Evolutionary conservation across 2,888 invertebrate genomes (phyloP).

Genomic region (Timema cristinae): DNA sequence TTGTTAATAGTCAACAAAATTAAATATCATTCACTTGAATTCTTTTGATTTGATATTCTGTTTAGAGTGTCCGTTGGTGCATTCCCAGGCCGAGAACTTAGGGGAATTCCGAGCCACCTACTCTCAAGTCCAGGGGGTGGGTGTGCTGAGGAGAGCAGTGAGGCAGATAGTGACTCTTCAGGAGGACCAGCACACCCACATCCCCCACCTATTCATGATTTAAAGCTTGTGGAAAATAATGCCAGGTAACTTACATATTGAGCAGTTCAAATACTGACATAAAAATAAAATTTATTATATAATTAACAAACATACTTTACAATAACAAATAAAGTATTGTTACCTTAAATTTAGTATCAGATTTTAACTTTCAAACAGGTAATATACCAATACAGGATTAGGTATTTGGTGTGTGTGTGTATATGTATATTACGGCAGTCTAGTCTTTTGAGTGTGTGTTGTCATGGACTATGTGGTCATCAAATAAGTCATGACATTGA

Average conservation of each 20-base stretch:
- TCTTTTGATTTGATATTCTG: no score
- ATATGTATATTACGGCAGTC: no score
- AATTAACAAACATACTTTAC: no score
- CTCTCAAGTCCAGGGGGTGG: constrained; percentile 31
- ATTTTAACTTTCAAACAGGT: background rate
- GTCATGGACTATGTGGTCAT: no score
- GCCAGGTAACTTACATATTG: constrained; percentile 33
- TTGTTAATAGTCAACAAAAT: background rate
- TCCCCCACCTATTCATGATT: constrained; percentile 32
- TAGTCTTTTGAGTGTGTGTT: no score
- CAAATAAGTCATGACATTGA: no score
- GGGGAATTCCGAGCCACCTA: constrained; percentile 37
- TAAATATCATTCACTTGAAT: background rate
- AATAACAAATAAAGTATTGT: background rate
- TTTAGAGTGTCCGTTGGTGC: constrained; percentile 1
- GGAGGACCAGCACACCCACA: constrained; percentile 31
- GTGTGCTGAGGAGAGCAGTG: constrained; percentile 33
- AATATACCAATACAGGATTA: no score
- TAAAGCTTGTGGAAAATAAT: constrained; percentile 36
- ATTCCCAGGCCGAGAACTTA: constrained; percentile 14
- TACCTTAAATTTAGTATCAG: background rate
- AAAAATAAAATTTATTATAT: no score
- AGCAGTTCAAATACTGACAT: no score
- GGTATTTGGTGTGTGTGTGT: no score
- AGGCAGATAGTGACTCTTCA: constrained; percentile 34